These are phyloP conservation scores for Vireo griseus DNA, from an alignment of 2,797 vertebrate genomes.

Conservation along the genomic window DNA sequence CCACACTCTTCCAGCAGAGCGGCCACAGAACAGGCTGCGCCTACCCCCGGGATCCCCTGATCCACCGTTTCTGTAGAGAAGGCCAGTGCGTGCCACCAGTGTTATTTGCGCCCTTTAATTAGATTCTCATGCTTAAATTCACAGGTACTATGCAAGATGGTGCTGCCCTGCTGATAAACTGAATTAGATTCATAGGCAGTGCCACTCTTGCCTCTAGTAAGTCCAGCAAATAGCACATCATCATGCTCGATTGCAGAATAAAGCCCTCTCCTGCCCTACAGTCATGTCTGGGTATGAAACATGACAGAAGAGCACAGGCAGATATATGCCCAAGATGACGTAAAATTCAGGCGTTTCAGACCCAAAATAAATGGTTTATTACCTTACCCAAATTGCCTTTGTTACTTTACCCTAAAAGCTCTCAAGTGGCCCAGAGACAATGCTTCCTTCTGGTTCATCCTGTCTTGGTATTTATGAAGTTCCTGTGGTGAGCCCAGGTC, in stretches of 20 bases:
- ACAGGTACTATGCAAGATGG: neutral
- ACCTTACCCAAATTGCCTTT: neutral
- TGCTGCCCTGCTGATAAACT: neutral
- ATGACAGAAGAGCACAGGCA: neutral
- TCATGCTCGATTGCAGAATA: neutral
- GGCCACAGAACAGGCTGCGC: accelerated
- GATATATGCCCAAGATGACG: neutral
- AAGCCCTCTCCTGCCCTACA: neutral
- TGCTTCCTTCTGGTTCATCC: neutral
- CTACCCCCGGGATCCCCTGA: neutral
- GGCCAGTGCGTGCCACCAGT: neutral
- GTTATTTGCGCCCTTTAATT: neutral
- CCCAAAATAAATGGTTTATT: neutral
- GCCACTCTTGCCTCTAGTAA: neutral
- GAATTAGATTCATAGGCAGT: neutral
- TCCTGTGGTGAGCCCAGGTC: neutral
- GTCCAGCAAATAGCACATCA: neutral
- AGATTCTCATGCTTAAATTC: neutral
- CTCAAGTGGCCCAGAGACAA: neutral
- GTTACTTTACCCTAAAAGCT: neutral
- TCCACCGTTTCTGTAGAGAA: neutral
- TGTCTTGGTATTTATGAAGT: neutral
- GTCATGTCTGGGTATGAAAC: neutral
- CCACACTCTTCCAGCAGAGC: neutral
- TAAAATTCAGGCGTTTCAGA: neutral